phyloP scores from a whole-genome alignment of 2,888 invertebrate genomes.

The Anodontia alba region DNA sequence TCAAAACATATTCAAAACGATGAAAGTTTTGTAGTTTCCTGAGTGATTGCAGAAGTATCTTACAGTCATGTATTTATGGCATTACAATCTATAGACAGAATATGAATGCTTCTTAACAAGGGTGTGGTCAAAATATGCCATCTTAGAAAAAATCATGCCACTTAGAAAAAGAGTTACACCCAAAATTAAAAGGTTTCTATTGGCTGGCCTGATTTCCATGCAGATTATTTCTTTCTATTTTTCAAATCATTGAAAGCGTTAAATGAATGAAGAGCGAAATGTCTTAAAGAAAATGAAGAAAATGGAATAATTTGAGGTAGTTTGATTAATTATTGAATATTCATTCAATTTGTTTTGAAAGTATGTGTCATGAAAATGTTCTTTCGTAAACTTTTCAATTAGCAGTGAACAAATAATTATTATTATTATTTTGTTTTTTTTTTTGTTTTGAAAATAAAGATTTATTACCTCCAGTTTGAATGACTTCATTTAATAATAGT shows the following conservation, averaged over 20 bases:
- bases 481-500: too few species aligned
- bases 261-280: neutral
- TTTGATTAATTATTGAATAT: too few species aligned
- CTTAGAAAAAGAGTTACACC: conserved; percentile 50
- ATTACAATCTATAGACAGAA: neutral
- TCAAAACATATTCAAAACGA: too few species aligned
- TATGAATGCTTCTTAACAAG: conserved; percentile 1
- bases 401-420: too few species aligned
- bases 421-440: too few species aligned
- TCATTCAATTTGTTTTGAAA: too few species aligned
- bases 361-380: too few species aligned
- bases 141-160: conserved; percentile 1
- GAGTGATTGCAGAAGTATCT: neutral
- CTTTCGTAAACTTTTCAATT: too few species aligned
- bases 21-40: too few species aligned
- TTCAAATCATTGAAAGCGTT: neutral
- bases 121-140: conserved; percentile 18
- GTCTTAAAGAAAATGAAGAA: neutral
- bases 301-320: neutral
- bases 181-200: conserved; percentile 54
- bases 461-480: too few species aligned
- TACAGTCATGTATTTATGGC: conserved; percentile 8
- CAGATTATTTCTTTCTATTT: neutral
- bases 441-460: too few species aligned
- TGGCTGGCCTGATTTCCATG: conserved; percentile 25